Base-by-base conservation (phyloP, 1,140 invertebrate species). In the Bombus confusus region DNA sequence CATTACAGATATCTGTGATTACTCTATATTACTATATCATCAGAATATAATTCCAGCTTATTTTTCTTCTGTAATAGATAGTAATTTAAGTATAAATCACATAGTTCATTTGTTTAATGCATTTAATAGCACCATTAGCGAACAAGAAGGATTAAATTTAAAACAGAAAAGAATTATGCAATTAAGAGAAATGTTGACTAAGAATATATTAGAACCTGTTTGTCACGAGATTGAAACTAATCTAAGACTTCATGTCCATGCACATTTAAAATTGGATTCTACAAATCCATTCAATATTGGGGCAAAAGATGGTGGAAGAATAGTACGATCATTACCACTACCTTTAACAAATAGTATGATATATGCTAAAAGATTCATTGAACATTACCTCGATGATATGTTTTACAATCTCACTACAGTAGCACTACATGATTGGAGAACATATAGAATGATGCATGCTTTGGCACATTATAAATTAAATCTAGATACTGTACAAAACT, bases 331-430 rank as follows among this genome's bases (percentile, higher is more conserved):
- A 0, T 78, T 86, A 3, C 93, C 93, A 3, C 37, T 95, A 15
- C 91, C 92, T 4, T 85, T 94, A 28, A 87, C 91, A 4, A 89
- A 84, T 10, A 91, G 83, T n/a, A 81, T 95, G 75, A 88, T 95
- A 28, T 93, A 89, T 43, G 73, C 91, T 0, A 95, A 95, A 68
- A 89, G 94, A 68, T 95, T 93, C 69, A 96, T 99, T 8, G 99
- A 99, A 94, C 97, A 98, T 93, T 99, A 99, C 94, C 96, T 99
- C 68, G 98, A 99, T 88, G 97, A 97, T 88, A 99, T 98, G 87
- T 99, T 99, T 95, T 99, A 99, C 95, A 99, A 99, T 95, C 96
- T 99, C 90, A 99, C 99, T 1, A 99, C 99, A 2, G 98, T 99
- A 52, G 98, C 99, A 31, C 95, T 99, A 31, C 99, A 99, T 91